Evolutionary conservation across 2,113 vertebrate genomes (phyloP).

Genomic region (Sapajus apella): DNA sequence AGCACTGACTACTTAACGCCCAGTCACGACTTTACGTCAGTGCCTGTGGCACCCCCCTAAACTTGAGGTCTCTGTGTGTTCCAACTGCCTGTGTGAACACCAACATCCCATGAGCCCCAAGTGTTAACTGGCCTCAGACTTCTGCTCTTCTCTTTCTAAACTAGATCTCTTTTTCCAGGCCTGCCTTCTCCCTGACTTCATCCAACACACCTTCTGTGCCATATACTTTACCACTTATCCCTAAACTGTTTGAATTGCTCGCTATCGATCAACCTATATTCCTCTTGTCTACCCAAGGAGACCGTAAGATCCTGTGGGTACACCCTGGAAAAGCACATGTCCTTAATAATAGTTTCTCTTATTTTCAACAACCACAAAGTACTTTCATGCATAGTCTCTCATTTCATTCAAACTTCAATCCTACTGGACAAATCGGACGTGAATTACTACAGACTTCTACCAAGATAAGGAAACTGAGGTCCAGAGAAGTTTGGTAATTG

Average conservation of each 20-base stretch:
- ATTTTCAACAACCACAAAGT: not conserved
- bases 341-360: not conserved
- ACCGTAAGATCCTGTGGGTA: not conserved
- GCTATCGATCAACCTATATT: not conserved
- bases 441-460: not conserved
- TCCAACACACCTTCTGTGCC: not conserved
- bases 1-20: not conserved
- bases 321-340: not conserved
- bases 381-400: not conserved
- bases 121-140: not conserved
- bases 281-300: not conserved
- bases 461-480: conserved; percentile 2
- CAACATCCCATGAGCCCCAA: not conserved
- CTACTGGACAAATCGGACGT: not conserved
- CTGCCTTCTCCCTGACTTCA: not conserved
- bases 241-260: not conserved
- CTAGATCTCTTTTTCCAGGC: not conserved
- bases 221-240: not conserved
- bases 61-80: not conserved
- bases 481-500: not conserved
- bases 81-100: not conserved
- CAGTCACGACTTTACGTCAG: not conserved
- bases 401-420: not conserved
- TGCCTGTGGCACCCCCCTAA: not conserved
- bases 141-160: not conserved